Conservation (phyloP, 1,140 invertebrate species). For the Drosophila sp. region DNA sequence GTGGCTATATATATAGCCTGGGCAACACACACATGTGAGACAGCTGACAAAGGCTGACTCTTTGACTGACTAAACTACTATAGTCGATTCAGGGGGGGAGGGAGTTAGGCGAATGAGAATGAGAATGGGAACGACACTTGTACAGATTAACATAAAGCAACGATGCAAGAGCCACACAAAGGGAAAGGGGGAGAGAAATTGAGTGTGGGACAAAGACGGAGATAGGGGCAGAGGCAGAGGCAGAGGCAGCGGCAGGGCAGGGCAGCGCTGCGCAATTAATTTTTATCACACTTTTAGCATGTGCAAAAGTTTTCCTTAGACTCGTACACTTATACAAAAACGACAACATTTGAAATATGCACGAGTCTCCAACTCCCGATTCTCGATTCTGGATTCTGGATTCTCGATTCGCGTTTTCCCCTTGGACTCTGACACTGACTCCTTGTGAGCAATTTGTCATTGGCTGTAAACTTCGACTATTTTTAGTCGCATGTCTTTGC, state of each 20-base stretch:
- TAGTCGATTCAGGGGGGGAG: slow-evolving; percentile 4
- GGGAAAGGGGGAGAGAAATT: not conserved
- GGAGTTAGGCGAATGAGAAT: slow-evolving; percentile 10
- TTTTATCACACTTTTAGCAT: slow-evolving; percentile 82
- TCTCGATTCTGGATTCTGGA: not conserved
- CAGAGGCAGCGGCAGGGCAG: not conserved
- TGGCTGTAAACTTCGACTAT: slow-evolving; percentile 27
- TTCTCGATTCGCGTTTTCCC: not conserved
- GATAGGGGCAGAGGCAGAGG: slow-evolving; percentile 9
- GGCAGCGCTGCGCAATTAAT: slow-evolving; percentile 79
- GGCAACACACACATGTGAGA: slow-evolving; percentile 3
- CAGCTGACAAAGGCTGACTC: slow-evolving; percentile 67
- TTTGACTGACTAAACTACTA: slow-evolving; percentile 51
- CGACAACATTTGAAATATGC: slow-evolving; percentile 48
- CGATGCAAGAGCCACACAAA: slow-evolving; percentile 48
- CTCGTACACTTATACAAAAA: not conserved
- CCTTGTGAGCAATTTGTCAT: slow-evolving; percentile 71
- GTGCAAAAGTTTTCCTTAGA: slow-evolving; percentile 62
- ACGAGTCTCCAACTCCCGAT: slow-evolving; percentile 9
- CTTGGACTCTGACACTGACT: slow-evolving; percentile 25
- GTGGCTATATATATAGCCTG: slow-evolving; percentile 12
- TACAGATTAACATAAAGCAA: slow-evolving; percentile 71
- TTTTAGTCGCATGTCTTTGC: slow-evolving; percentile 51
- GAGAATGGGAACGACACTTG: slow-evolving; percentile 46
- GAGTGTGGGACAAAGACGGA: not conserved